Percentiles rank a stretch among this genome's conserved stretches.
Conservation (phyloP, 2,113 vertebrate species). For the Psophia crepitans region DNA sequence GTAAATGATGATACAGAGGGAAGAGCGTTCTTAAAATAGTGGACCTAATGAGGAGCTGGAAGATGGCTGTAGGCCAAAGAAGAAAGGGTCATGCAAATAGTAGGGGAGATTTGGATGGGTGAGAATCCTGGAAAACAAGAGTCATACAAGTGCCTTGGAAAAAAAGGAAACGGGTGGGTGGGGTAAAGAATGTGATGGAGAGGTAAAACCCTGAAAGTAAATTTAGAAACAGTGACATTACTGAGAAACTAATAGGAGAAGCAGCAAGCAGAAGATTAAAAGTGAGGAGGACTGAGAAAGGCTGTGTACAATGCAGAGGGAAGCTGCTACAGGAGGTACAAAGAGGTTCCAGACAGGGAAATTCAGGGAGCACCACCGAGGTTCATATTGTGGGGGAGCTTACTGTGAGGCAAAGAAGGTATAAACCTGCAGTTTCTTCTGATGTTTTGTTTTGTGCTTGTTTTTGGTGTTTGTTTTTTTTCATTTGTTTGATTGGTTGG, state of each 20-base stretch:
- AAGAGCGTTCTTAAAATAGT: not conserved
- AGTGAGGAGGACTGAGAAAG: not conserved
- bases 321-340: not conserved
- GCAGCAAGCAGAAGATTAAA: not conserved
- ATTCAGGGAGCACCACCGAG: not conserved
- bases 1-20: not conserved
- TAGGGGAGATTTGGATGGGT: not conserved
- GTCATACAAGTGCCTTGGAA: not conserved
- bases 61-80: not conserved
- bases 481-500: no score
- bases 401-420: not conserved
- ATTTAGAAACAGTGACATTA: not conserved
- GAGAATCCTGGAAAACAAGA: not conserved
- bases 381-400: not conserved
- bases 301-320: not conserved
- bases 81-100: not conserved
- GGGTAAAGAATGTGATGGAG: not conserved
- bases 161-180: not conserved
- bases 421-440: not conserved
- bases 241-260: not conserved
- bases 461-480: not conserved
- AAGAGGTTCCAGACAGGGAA: not conserved
- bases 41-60: not conserved
- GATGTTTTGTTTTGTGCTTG: not conserved
- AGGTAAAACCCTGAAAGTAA: not conserved